Evolutionary conservation across 2,113 vertebrate genomes (phyloP), one percentile per base, ranked within the genome.

Genomic region (Trogon surrucura): DNA sequence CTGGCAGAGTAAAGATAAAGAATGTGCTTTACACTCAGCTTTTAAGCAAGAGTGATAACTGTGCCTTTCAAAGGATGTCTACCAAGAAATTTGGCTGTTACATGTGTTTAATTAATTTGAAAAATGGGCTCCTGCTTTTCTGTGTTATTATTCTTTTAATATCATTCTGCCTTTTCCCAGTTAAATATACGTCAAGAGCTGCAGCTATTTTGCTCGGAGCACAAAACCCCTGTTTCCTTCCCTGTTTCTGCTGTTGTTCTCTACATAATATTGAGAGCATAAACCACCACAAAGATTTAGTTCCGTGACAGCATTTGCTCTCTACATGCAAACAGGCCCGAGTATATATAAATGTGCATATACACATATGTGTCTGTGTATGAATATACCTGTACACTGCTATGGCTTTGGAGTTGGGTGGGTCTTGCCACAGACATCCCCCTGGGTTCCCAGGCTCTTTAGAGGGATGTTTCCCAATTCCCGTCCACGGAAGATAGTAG

Each of bases 61-160:
- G 8, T 22, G 77, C 69, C 17, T 65, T 94, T 94, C 83, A 88
- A 91, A 91, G 64, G 72, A 53, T 34, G 19, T 15, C 69, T 53
- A 54, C 44, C 36, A 61, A 85, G 64, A 79, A 84, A 14, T 1
- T 50, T 27, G n/a, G 45, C 85, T 70, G 69, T 60, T 69, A 8
- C 5, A 73, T 17, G 58, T 75, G 41, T 84, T 96, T 79, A 94
- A 84, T 93, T 93, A 91, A 85, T 38, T 75, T 95, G 83, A 95
- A 84, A 94, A 94, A 61, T 50, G 22, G 23, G 8, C 8, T 78
- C 77, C 64, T 84, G 53, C 69, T 88, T 84, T 86, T 66, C 80
- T 50, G 34, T 23, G 22, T 65, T 80, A 2, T 73, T 88, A 53
- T 71, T 80, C 82, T 85, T 73, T 78, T 7, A 81, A 72, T 65